Base-by-base conservation (phyloP, 2,797 vertebrate species). In the Myotis pilosus region DNA sequence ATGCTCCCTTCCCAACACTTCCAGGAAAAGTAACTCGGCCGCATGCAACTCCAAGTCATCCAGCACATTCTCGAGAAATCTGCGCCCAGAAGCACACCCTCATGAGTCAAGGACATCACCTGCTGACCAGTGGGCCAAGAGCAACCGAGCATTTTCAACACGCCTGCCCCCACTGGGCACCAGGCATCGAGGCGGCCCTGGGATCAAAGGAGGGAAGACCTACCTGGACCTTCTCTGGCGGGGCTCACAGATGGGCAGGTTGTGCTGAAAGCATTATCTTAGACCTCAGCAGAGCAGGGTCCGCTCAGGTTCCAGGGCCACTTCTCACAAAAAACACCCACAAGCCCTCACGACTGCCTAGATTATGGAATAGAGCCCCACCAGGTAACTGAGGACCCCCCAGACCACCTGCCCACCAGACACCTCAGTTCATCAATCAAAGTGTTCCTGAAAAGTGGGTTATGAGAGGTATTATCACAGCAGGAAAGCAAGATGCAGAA, bases 391-490 rank as follows among this genome's bases (percentile, higher is more conserved):
- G 3, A 62, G 66, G 44, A 53, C 64, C 64, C 41, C 55, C 62
- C 9, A 1, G 17, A 38, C 86, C 2, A 0, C 16, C 41, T 33
- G 72, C 51, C 33, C 51, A 79, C 51, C 75, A 55, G 20, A 44
- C 57, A 19, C 69, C 69, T 72, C 62, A 0, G 22, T 84, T 55
- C 64, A 68, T 81, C 79, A 49, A 22, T 68, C 68, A 62, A 75
- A 7, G 85, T 72, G 74, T 79, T 94, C 51, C 89, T 38, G 6
- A 69, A 88, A 84, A 76, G 36, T 55, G 22, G 41, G 57, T 15
- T 82, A 38, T 64, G 91, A 41, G 80, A 83, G 57, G 72, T n/a
- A 74, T 41, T 76, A 71, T 62, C 38, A 81, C 95, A 78, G 47
- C 11, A 72, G 71, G 69, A 83, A 57, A 66, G 47, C 22, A 30